Conservation (phyloP, 2,113 vertebrate species). For the Sinocyclocheilus anshuiensis region DNA sequence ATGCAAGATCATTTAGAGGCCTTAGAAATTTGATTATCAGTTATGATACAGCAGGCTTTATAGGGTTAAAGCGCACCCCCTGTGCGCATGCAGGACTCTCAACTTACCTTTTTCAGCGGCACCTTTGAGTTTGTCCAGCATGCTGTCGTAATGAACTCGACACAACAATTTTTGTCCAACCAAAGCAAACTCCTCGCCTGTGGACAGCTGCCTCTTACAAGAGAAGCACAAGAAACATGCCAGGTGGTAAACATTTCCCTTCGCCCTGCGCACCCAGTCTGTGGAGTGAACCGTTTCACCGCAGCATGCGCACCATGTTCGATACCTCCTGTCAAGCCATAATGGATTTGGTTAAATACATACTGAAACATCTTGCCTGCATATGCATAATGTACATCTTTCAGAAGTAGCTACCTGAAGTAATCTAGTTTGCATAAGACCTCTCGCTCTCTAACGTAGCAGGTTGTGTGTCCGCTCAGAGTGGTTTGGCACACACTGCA, state of each 20-base stretch:
- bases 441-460: slow-evolving; percentile 95
- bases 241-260: slow-evolving; percentile 93
- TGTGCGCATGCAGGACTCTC: background rate
- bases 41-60: background rate
- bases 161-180: slow-evolving; percentile 95
- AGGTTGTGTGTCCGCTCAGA: slow-evolving; percentile 90
- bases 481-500: slow-evolving; percentile 93
- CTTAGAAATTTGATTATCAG: background rate
- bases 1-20: background rate
- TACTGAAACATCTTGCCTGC: background rate
- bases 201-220: slow-evolving; percentile 94
- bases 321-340: slow-evolving; percentile 82
- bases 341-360: background rate
- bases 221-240: slow-evolving; percentile 96
- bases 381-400: too few relatives aligned
- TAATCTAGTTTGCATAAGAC: slow-evolving; percentile 98
- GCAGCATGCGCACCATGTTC: slow-evolving; percentile 92
- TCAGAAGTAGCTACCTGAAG: slow-evolving; percentile 82
- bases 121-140: slow-evolving; percentile 93
- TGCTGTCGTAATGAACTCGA: slow-evolving; percentile 91
- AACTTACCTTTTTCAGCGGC: slow-evolving; percentile 90
- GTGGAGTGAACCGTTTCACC: slow-evolving; percentile 90
- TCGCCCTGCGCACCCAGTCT: slow-evolving; percentile 94
- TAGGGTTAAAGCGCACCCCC: background rate
- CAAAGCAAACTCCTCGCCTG: slow-evolving; percentile 93